These are phyloP conservation scores for Scatophagus argus DNA, from an alignment of 2,113 vertebrate species.

Conservation along the genomic window DNA sequence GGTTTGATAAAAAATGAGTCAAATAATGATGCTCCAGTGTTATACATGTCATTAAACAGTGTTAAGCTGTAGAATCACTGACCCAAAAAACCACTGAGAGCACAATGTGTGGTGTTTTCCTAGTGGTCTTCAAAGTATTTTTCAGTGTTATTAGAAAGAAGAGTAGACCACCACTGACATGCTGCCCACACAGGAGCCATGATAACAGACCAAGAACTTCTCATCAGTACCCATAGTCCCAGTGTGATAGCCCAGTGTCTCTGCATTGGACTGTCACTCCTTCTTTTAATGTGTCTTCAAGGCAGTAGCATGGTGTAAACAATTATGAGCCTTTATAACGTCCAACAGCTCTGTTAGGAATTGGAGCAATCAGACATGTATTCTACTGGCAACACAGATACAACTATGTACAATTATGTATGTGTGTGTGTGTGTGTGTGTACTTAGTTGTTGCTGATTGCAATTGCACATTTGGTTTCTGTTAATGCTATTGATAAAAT, in stretches of 20 bases:
- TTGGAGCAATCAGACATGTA: too few species aligned
- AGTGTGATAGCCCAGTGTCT: conserved; percentile 59
- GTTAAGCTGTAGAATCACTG: conserved; percentile 54
- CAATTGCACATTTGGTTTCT: too few species aligned
- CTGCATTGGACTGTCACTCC: conserved; percentile 65
- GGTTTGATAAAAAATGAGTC: conserved; percentile 23
- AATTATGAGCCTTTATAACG: conserved; percentile 68
- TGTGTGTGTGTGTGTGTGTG: too few species aligned
- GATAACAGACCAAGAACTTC: conserved; percentile 73
- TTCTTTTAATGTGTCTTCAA: conserved; percentile 75
- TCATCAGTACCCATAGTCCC: conserved; percentile 73
- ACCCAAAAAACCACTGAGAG: conserved; percentile 44
- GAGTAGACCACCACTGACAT: conserved; percentile 64
- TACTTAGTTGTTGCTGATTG: too few species aligned
- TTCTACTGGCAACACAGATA: too few species aligned
- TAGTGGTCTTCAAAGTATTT: conserved; percentile 68
- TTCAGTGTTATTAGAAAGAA: conserved; percentile 72
- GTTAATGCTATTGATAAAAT: too few species aligned
- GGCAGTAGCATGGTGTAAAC: conserved; percentile 71
- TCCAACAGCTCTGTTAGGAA: conserved; percentile 50
- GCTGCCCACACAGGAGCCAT: conserved; percentile 72
- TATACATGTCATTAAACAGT: conserved; percentile 45
- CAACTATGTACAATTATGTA: too few species aligned
- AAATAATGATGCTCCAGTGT: background rate
- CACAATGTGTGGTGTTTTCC: conserved; percentile 55